These are phyloP conservation scores for Dryas iulia DNA, from an alignment of 1,140 invertebrate species.

Conservation along the genomic window DNA sequence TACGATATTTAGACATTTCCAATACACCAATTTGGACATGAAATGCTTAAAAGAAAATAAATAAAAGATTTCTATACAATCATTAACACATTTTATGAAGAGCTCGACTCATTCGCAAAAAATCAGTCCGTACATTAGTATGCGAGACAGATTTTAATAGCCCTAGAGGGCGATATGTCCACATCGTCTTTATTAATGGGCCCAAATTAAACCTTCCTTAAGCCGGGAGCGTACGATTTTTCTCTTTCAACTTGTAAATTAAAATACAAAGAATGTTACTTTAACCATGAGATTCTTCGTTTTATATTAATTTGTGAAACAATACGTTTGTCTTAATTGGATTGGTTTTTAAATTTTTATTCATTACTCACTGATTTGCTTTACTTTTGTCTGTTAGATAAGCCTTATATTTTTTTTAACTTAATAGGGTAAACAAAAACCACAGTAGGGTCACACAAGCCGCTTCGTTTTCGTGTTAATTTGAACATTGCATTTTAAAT, in stretches of 20 bases:
- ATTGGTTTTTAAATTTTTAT: background rate
- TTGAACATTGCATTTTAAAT: too few species aligned
- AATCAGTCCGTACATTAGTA: conserved; percentile 35
- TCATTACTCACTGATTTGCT: background rate
- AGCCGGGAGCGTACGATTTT: conserved; percentile 57
- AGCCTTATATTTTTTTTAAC: too few species aligned
- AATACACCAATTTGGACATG: background rate
- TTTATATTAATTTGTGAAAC: conserved; percentile 19
- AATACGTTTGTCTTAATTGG: conserved; percentile 12
- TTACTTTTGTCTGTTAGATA: background rate
- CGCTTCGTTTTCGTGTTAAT: too few species aligned
- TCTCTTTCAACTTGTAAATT: conserved; percentile 65
- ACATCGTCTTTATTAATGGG: conserved; percentile 70
- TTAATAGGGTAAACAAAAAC: too few species aligned
- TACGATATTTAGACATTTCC: too few species aligned
- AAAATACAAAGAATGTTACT: conserved; percentile 65
- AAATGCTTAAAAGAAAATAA: background rate
- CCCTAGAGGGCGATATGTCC: conserved; percentile 53
- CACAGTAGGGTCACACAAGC: too few species aligned
- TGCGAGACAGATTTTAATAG: conserved; percentile 51
- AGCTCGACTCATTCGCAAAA: conserved; percentile 41
- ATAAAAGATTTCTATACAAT: conserved; percentile 30
- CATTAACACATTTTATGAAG: conserved; percentile 46
- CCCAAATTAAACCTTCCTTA: conserved; percentile 68
- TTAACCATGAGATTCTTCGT: conserved; percentile 31